A percentile compares a stretch with the other conserved stretches of the same genome.
phyloP scores from a whole-genome alignment of 1,140 invertebrate species.

The Bilobella aurantiaca region DNA sequence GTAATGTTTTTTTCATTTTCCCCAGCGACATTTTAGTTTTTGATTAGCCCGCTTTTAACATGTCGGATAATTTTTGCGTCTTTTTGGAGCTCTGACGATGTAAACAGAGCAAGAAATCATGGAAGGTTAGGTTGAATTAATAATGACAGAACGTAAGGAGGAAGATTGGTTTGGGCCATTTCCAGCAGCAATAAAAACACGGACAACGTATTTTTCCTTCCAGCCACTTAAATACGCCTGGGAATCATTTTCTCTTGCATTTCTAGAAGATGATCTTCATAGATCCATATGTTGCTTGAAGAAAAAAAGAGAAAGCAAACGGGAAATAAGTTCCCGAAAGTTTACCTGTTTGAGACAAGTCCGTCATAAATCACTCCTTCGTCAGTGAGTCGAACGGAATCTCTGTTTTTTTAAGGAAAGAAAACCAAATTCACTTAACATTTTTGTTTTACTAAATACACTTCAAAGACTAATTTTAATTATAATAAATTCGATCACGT shows the following conservation, averaged over 20 bases:
- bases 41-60: too few relatives aligned
- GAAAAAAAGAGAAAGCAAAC: not conserved
- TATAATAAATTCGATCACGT: not conserved
- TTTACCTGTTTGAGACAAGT: not conserved
- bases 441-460: too few relatives aligned
- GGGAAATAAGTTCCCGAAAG: not conserved
- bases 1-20: too few relatives aligned
- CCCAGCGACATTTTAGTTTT: too few relatives aligned
- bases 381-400: not conserved
- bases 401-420: too few relatives aligned
- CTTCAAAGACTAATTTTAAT: too few relatives aligned
- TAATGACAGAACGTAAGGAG: not conserved
- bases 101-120: constrained; percentile 1
- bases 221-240: not conserved
- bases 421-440: too few relatives aligned
- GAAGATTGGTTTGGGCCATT: not conserved
- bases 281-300: too few relatives aligned
- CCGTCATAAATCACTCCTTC: not conserved
- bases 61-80: too few relatives aligned
- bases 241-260: not conserved
- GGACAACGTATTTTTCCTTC: not conserved
- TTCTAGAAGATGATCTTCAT: too few relatives aligned
- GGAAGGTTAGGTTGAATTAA: not conserved
- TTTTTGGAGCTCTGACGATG: too few relatives aligned
- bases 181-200: not conserved